phyloP scores from a whole-genome alignment of 2,113 vertebrate species.

The Notothenia coriiceps region DNA sequence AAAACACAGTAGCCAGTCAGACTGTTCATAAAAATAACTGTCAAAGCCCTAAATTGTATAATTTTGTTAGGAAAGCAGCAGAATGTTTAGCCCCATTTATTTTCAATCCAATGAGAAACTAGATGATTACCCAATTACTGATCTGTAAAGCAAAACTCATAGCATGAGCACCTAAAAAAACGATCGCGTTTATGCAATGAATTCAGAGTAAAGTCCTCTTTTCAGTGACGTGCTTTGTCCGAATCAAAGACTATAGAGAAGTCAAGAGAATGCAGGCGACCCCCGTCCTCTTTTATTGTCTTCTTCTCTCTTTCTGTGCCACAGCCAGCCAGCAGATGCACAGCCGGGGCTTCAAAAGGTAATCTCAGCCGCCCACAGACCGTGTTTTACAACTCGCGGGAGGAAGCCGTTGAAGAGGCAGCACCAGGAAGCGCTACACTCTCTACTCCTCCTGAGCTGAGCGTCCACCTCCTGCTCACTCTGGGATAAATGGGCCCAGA shows the following conservation, averaged over 20 bases:
- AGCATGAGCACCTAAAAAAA: background rate
- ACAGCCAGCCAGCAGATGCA: background rate
- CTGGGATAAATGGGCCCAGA: constrained; percentile 6
- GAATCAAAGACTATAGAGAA: constrained; percentile 19
- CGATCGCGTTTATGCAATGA: background rate
- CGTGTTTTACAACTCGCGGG: constrained; percentile 24
- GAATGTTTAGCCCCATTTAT: background rate
- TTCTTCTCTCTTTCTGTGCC: constrained; percentile 22
- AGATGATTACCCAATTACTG: background rate
- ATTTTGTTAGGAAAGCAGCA: background rate
- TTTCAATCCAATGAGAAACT: background rate
- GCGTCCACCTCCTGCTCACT: constrained; percentile 6
- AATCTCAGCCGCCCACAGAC: constrained; percentile 34
- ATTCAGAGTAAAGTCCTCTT: background rate
- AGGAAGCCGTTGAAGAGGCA: constrained; percentile 51
- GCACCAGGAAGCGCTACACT: constrained; percentile 56
- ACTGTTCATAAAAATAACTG: background rate
- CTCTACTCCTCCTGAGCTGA: constrained; percentile 47
- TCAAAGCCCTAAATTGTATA: background rate
- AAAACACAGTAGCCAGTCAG: background rate
- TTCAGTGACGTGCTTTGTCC: constrained; percentile 12
- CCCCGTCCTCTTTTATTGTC: constrained; percentile 24
- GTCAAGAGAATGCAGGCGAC: constrained; percentile 14
- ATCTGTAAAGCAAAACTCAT: background rate
- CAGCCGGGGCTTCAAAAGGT: constrained; percentile 33